Evolutionary conservation across 2,888 invertebrate species (phyloP).

Genomic region (Agrotis segetum): DNA sequence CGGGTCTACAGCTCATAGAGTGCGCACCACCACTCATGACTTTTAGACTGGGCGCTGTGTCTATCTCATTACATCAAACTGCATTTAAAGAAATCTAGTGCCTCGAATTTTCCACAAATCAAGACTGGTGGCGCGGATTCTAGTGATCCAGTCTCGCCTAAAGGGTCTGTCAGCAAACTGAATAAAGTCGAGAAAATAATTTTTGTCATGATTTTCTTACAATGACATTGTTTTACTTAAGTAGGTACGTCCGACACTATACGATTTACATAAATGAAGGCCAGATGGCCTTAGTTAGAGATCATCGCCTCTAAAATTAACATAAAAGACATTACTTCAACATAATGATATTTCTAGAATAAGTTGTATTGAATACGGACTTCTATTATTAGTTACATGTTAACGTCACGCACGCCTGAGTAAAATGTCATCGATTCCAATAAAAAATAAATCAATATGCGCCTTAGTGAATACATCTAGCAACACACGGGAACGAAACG

Average conservation of each 20-base stretch:
- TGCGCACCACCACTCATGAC: too few species aligned
- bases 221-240: conserved; percentile 34
- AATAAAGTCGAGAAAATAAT: too few species aligned
- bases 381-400: conserved; percentile 27
- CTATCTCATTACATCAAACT: too few species aligned
- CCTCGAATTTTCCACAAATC: too few species aligned
- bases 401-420: conserved; percentile 31
- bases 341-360: conserved; percentile 43
- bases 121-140: too few species aligned
- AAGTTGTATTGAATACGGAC: conserved; percentile 33
- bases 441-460: conserved; percentile 22
- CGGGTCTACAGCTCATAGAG: too few species aligned
- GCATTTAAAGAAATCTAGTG: too few species aligned
- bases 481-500: conserved; percentile 35
- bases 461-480: conserved; percentile 24
- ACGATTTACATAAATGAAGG: conserved; percentile 53
- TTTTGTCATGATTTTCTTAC: conserved; percentile 23
- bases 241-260: conserved; percentile 1
- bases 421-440: conserved; percentile 14
- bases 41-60: too few species aligned
- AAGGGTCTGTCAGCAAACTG: too few species aligned
- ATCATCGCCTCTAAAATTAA: conserved; percentile 53
- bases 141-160: too few species aligned
- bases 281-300: conserved; percentile 38
- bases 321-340: conserved; percentile 43